Base-by-base conservation (phyloP, 2,888 invertebrate genomes). In the Boloria selene region DNA sequence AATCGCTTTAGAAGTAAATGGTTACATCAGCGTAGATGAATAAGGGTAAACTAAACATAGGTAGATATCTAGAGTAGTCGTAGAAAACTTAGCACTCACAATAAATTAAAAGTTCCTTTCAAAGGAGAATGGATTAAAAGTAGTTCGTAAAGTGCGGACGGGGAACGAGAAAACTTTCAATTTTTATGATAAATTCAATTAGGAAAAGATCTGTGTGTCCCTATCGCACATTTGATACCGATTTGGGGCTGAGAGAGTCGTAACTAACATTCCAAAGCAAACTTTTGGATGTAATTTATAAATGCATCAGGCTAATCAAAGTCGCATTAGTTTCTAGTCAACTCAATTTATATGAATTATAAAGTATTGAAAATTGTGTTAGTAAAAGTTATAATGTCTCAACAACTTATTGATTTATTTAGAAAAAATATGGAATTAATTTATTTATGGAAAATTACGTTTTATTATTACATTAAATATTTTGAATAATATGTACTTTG, bases 111-210 rank as follows among this genome's bases (percentile, higher is more conserved):
- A 90, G 84, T 88, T 88, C 84, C 86, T 81, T 88, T 82, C 86
- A 83, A 86, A 86, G 82, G 83, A 85, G 88, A 90, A 89, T 89
- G 88, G 90, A 90, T 90, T 92, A 88, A 90, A 90, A 87, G 88
- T 89, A 91, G 84, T 87, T 85, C 74, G 83, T 78, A 76, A 84
- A 88, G 84, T 87, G 83, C 81, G 84, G 83, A 83, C 83, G 83
- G 85, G 77, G 77, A 84, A 82, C 79, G 82, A 77, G 75, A 76
- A 85, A 90, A 90, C 88, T 91, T 91, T 87, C 86, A 90, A 89
- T 91, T 91, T 91, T 90, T 92, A 91, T 90, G 89, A 91, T 87
- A 88, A 90, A 90, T 86, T 88, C 84, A 90, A 89, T 90, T 90
- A 90, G 79, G 77, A 76, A 68, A 74, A 80, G 85, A 90, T 59